phyloP scores from a whole-genome alignment of 2,113 vertebrate genomes.

The Charadrius vociferus region DNA sequence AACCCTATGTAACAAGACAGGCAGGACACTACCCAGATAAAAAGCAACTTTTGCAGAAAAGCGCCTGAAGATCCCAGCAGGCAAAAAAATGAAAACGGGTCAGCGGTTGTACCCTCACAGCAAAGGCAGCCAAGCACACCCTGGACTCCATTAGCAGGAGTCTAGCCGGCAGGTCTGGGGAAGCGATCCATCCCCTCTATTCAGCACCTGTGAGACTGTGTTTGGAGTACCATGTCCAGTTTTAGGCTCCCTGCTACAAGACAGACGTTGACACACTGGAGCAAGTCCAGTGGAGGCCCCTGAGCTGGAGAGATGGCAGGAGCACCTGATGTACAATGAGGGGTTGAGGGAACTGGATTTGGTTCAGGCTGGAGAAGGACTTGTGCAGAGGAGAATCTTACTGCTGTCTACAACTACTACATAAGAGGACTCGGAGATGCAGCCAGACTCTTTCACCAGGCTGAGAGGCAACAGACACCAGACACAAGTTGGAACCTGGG shows the following conservation, averaged over 20 bases:
- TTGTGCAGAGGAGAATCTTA: background rate
- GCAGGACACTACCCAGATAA: rapidly evolving
- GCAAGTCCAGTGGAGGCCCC: background rate
- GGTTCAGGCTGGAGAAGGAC: background rate
- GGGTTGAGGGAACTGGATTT: background rate
- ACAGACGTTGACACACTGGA: background rate
- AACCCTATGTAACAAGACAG: background rate
- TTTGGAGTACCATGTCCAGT: background rate
- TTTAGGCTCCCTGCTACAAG: rapidly evolving
- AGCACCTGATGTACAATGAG: rapidly evolving
- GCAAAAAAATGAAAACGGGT: rapidly evolving
- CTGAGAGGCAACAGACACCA: background rate
- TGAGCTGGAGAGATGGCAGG: background rate
- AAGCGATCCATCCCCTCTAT: background rate
- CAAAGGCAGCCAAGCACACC: background rate
- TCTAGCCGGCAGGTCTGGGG: background rate
- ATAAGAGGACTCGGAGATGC: background rate
- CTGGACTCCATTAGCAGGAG: background rate
- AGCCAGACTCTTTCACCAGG: background rate
- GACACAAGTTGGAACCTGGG: background rate
- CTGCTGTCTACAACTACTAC: rapidly evolving
- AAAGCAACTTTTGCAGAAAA: background rate
- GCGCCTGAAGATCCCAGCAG: background rate
- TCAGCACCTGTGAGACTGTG: background rate
- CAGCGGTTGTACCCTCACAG: rapidly evolving